These are phyloP conservation scores for Harpegnathos saltator DNA, from an alignment of 1,140 invertebrate species.

Conservation along the genomic window DNA sequence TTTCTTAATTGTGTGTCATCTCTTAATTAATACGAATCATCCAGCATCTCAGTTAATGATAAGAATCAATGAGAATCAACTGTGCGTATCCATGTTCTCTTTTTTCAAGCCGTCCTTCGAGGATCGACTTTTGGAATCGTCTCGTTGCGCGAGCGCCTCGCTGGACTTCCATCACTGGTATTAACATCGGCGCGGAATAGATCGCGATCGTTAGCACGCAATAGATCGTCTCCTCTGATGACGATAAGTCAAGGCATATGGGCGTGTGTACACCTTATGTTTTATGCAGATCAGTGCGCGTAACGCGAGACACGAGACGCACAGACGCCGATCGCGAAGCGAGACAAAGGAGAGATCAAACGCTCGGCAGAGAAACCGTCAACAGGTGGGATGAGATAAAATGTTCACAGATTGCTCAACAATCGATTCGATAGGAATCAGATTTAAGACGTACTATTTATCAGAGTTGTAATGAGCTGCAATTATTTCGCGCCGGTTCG, in stretches of 20 bases:
- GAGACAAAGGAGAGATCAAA: neutral
- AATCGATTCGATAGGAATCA: neutral
- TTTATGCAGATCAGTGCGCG: conserved; percentile 53
- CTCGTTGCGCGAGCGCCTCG: neutral
- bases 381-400: neutral
- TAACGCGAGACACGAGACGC: conserved; percentile 2
- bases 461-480: too few relatives aligned
- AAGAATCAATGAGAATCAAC: too few relatives aligned
- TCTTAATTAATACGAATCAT: too few relatives aligned
- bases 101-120: neutral
- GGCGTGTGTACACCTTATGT: conserved; percentile 34
- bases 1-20: too few relatives aligned
- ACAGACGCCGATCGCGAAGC: neutral
- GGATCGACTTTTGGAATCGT: neutral
- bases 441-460: too few relatives aligned
- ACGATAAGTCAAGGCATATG: conserved; percentile 27
- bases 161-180: neutral
- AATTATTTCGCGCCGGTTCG: too few relatives aligned
- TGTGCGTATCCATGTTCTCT: too few relatives aligned
- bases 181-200: neutral
- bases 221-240: conserved; percentile 3
- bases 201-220: conserved; percentile 1
- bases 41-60: too few relatives aligned
- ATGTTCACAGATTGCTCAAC: neutral
- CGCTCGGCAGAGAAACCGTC: neutral